Percentiles rank a stretch among this genome's conserved stretches.
phyloP scores from a whole-genome alignment of 2,888 invertebrate genomes.

The Rhingia campestris region DNA sequence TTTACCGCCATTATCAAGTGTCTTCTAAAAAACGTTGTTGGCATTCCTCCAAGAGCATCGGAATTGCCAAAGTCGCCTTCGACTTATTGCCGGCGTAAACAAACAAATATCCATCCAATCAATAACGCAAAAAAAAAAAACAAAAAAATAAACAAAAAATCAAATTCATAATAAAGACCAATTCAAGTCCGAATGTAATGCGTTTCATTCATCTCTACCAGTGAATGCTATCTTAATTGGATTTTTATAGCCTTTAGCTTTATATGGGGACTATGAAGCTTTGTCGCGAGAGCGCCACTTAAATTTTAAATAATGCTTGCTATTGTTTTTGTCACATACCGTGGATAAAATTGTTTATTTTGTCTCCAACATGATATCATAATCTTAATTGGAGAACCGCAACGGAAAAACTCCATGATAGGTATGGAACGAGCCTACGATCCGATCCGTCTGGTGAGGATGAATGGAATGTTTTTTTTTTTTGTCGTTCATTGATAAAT shows the following conservation, averaged over 20 bases:
- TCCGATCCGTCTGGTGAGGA: not conserved
- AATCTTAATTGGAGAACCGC: slow-evolving; percentile 12
- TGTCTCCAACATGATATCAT: slow-evolving; percentile 25
- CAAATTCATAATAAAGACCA: slow-evolving; percentile 11
- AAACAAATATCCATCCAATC: slow-evolving; percentile 16
- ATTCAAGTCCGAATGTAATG: not conserved
- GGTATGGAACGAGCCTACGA: not conserved
- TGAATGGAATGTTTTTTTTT: not conserved
- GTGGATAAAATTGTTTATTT: slow-evolving; percentile 6
- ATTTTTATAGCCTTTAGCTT: not conserved
- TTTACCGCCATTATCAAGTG: not conserved
- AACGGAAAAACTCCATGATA: slow-evolving; percentile 15
- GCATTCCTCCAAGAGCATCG: slow-evolving; percentile 8
- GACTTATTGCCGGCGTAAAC: not conserved
- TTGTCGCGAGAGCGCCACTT: not conserved
- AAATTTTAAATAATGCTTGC: slow-evolving; percentile 13
- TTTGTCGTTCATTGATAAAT: too few relatives aligned
- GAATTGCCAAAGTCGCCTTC: not conserved
- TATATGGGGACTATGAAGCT: slow-evolving; percentile 4
- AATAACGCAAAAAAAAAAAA: slow-evolving; percentile 13
- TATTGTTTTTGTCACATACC: not conserved
- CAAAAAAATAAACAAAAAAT: slow-evolving; percentile 25
- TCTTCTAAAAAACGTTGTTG: not conserved
- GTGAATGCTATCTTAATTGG: not conserved
- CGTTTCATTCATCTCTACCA: slow-evolving; percentile 6